Conservation (phyloP, 2,888 invertebrate species). For the Noctua comes region DNA sequence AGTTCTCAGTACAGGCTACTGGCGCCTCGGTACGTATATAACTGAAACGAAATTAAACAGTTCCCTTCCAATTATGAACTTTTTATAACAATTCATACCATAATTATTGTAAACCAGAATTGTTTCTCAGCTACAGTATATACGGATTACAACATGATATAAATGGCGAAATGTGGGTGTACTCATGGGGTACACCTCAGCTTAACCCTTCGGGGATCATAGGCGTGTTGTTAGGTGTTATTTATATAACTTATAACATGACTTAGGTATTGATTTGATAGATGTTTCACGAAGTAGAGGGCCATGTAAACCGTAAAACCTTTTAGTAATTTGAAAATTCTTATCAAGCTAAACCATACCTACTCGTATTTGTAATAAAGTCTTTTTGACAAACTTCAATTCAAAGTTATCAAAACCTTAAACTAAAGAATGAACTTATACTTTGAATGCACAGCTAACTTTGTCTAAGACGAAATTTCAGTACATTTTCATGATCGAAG, state of each 20-base stretch:
- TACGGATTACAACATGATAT: neutral
- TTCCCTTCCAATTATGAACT: neutral
- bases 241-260: neutral
- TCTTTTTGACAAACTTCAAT: neutral
- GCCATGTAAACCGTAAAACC: neutral
- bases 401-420: neutral
- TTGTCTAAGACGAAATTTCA: neutral
- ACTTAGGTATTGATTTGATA: neutral
- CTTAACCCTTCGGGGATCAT: neutral
- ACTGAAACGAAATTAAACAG: neutral
- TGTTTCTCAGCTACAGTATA: neutral
- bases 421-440: neutral
- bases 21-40: neutral
- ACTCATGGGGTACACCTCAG: neutral
- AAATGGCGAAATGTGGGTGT: neutral
- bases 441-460: conserved; percentile 2
- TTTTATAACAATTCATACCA: neutral
- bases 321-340: neutral
- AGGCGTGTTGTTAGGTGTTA: neutral
- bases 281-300: neutral
- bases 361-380: neutral
- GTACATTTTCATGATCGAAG: conserved; percentile 44
- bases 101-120: too few relatives aligned
- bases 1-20: too few relatives aligned
- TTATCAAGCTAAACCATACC: neutral